Percentiles rank a stretch among this genome's conserved stretches.
phyloP scores from a whole-genome alignment of 2,888 invertebrate genomes.

The Drosophila maculinotata region DNA sequence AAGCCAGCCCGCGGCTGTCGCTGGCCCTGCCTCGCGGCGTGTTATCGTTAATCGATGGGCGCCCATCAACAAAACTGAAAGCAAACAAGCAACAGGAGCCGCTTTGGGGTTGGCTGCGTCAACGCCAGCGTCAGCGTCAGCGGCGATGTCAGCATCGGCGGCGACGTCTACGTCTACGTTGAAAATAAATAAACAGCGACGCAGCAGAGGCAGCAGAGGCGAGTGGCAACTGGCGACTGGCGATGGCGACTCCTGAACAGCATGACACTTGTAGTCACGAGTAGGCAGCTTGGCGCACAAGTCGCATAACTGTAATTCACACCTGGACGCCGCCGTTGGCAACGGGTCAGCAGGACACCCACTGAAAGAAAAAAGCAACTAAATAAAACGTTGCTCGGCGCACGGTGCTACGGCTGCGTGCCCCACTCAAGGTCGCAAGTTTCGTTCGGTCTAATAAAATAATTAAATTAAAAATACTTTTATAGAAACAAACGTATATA shows the following conservation, averaged over 20 bases:
- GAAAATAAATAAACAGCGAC: constrained; percentile 21
- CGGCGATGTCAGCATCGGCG: background rate
- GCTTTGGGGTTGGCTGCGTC: constrained; percentile 53
- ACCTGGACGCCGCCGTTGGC: constrained; percentile 44
- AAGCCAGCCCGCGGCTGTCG: no score
- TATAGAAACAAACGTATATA: constrained; percentile 5
- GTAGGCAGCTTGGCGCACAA: constrained; percentile 61
- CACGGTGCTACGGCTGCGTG: constrained; percentile 48
- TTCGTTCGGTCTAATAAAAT: constrained; percentile 23
- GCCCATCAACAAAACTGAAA: constrained; percentile 68
- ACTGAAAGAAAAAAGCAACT: background rate
- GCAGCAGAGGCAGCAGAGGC: constrained; percentile 13
- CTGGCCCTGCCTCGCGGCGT: constrained; percentile 25
- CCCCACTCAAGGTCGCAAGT: constrained; percentile 49
- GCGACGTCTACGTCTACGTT: background rate
- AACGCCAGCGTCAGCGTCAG: constrained; percentile 3
- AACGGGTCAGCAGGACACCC: constrained; percentile 20
- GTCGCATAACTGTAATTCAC: constrained; percentile 58
- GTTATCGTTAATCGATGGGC: constrained; percentile 78
- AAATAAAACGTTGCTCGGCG: background rate
- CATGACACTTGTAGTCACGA: constrained; percentile 65
- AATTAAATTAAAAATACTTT: constrained; percentile 49
- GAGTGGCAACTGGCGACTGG: constrained; percentile 29
- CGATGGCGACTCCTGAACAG: constrained; percentile 69
- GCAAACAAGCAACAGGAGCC: constrained; percentile 75